Base-by-base conservation (phyloP, 2,888 invertebrate species). In the Blastobasis adustella region DNA sequence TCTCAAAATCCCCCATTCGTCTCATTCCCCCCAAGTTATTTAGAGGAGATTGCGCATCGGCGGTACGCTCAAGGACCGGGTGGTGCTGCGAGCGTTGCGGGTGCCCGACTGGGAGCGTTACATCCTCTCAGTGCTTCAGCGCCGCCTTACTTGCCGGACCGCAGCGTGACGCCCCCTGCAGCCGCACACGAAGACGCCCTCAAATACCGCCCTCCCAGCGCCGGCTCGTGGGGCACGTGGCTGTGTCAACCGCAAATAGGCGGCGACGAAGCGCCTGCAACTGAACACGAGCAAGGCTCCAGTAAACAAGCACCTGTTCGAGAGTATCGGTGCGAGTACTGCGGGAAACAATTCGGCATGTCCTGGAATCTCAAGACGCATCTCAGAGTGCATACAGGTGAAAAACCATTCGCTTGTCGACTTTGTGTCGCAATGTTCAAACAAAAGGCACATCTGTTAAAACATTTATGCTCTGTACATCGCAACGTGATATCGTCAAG, bases 291-390 rank as follows among this genome's bases (percentile, higher is more conserved):
- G 64, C 90, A 83, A 74, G 90, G 85, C 54, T 89, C 89, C 40
- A 90, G 89, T 73, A 90, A 88, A 74, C 88, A 88, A 73, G 90
- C 87, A 57, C 93, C 94, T 49, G 94, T 95, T 46, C 91, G 96
- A 53, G 96, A 96, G 76, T 96, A 96, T 76, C 93, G 95, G 54
- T 96, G 96, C 75, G 95, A 94, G 73, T 96, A 96, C 77, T 96
- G 96, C 77, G 95, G 95, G 52, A 96, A 96, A 82, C 96, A 96
- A 79, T 96, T 96, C 68, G 96, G 96, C 55, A 96, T 96, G 96
- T 95, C 95, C 54, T 96, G 96, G 96, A 96, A 96, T 89, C 90
- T 96, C 69, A 96, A 96, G 79, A 96, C 96, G 56, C 96, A 96
- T 82, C 89, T 96, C 53, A 90, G 96, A 71, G 96, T 96, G 36